Base-by-base conservation (phyloP, 2,888 invertebrate species). In the Camptogramma bilineatum region DNA sequence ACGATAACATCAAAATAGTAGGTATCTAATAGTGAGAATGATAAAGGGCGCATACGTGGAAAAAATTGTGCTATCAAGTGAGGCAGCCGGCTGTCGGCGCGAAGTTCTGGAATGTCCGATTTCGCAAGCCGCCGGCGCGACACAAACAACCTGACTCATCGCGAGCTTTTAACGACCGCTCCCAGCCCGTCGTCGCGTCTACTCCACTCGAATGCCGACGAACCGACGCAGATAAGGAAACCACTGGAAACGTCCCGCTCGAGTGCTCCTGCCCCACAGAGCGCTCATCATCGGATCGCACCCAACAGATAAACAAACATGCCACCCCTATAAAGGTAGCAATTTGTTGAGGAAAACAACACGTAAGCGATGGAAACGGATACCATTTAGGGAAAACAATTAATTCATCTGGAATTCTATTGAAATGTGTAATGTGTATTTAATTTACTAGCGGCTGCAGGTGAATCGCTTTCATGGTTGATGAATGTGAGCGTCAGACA, bases 81-180 rank as follows among this genome's bases (percentile, higher is more conserved):
- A 42, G 16, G 13, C 16, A 44, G 17, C 17, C 44, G 16, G 16
- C 5, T 13, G 44, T 16, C 48, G 21, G 21, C 21, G 10, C 51
- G 17, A 44, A 39, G 19, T 42, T 60, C 50, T 56, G 70, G 70
- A 71, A 72, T 73, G 67, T 64, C 64, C 57, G 66, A 71, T 71
- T 65, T 66, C 64, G 72, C 67, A 62, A 55, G 50, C 28, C 17
- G 58, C 50, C 19, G 18, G 28, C 46, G 46, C 66, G 65, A 65
- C 57, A 63, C 68, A 62, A 69, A 66, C 63, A 68, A 61, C 52
- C 56, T 70, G 72, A 72, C 58, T 72, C 72, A 72, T 62, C 68
- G 63, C 50, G 31, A 52, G 58, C 68, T 64, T 63, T 31, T 19
- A 52, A 24, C 28, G 56, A 39, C 57, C 24, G 53, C 61, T 52